phyloP scores from a whole-genome alignment of 2,888 invertebrate species.

The Drosophila flavopinicola region DNA sequence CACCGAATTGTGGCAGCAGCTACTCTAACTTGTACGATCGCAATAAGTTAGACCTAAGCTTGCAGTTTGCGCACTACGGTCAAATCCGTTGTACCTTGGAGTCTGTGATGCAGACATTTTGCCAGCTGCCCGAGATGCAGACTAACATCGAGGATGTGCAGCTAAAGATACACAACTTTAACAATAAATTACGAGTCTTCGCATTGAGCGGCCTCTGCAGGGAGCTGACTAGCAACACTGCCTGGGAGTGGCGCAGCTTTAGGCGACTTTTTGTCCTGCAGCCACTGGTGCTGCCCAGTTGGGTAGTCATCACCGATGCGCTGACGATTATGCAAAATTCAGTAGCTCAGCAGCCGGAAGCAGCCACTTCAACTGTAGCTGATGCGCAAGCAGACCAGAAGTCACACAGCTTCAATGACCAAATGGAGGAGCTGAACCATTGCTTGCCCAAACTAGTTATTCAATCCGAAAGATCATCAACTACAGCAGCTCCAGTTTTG shows the following conservation, averaged over 20 bases:
- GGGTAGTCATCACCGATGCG: constrained; percentile 1
- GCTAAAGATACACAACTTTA: not conserved
- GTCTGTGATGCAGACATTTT: not conserved
- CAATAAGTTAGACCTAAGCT: not conserved
- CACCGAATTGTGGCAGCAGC: not conserved
- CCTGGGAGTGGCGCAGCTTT: not conserved
- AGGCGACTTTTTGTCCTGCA: not conserved
- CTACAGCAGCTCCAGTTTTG: not conserved
- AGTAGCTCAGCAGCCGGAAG: not conserved
- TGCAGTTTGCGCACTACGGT: not conserved
- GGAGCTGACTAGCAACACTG: not conserved
- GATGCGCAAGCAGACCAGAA: not conserved
- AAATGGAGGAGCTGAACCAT: not conserved
- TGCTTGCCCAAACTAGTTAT: not conserved
- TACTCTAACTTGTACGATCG: not conserved
- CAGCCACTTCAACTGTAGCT: not conserved
- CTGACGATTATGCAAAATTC: not conserved
- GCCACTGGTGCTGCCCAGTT: not conserved
- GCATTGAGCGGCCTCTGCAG: not conserved
- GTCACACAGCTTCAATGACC: not conserved
- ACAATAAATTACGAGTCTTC: not conserved
- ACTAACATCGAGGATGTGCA: not conserved
- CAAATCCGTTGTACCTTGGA: not conserved
- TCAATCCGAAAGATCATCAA: too few relatives aligned
- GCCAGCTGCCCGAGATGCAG: not conserved